phyloP scores from a whole-genome alignment of 2,113 vertebrate species.

The Pagrus major region DNA sequence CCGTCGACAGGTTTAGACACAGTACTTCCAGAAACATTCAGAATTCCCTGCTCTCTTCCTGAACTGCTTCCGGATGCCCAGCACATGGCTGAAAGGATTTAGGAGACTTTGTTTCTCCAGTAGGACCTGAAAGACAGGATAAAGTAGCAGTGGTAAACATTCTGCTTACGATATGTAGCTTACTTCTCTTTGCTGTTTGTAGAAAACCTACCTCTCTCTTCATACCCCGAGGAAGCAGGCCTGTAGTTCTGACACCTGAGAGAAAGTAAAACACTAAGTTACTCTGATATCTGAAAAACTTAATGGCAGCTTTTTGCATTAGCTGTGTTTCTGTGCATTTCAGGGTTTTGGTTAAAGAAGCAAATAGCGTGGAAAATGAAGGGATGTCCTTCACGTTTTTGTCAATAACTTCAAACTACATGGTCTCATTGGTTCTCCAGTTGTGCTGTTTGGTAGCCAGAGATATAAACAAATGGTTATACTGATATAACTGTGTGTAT shows the following conservation, averaged over 20 bases:
- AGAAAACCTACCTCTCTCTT: constrained; percentile 75
- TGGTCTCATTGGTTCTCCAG: not conserved
- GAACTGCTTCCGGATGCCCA: constrained; percentile 78
- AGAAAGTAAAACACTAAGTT: not conserved
- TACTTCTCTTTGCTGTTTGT: not conserved
- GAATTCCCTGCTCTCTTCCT: constrained; percentile 80
- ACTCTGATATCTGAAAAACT: not conserved
- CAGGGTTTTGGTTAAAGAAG: not conserved
- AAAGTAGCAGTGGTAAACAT: not conserved
- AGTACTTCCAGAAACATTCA: constrained; percentile 88
- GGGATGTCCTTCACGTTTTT: not conserved
- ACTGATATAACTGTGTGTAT: not conserved
- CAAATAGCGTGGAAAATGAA: not conserved
- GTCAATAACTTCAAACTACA: not conserved
- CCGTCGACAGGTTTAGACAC: constrained; percentile 70
- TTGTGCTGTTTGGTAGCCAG: not conserved
- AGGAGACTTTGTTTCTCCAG: constrained; percentile 78
- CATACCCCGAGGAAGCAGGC: constrained; percentile 71
- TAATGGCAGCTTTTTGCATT: not conserved
- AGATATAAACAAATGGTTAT: not conserved
- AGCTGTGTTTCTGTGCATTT: not conserved
- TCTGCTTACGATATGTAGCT: not conserved
- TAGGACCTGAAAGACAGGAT: constrained; percentile 69
- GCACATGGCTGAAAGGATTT: constrained; percentile 67
- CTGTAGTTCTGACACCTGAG: constrained; percentile 72